Base-by-base conservation (phyloP, 1,140 invertebrate species). In the Drosophila oshimai region DNA sequence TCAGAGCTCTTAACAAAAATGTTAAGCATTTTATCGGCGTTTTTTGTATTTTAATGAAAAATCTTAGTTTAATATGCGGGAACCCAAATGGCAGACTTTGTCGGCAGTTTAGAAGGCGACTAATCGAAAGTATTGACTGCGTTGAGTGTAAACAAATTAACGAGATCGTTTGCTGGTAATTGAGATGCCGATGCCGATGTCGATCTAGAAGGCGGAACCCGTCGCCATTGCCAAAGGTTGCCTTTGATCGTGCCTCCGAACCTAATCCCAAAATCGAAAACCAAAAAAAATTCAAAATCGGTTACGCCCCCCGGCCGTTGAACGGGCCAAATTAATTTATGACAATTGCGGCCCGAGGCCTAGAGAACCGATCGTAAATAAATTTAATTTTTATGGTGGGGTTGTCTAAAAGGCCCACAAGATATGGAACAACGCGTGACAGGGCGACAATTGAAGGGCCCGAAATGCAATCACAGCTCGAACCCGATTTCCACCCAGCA, bases 91-190 rank as follows among this genome's bases (percentile, higher is more conserved):
- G 33, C 64, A 34, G 37, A 33, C 71, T 81, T 84, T 84, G 80
- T 80, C 81, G 80, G 77, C 75, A 41, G 65, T 61, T 73, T 74
- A 71, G 68, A 70, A 62, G 44, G 37, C 20, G 54, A 71, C 70
- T 74, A 78, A 79, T 79, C 80, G 80, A 75, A 62, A 67, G 49
- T 68, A 53, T 76, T 45, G 55, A 68, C 20, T 58, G 67, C 53
- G 60, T 58, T 13, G 65, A 81, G 75, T 86, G 81, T 88, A 88
- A 81, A 77, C 81, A 87, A 87, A 88, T 87, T 87, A 87, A 87
- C 81, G 69, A 87, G 81, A 87, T 87, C 83, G 80, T 87, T 87
- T 77, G 55, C 54, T 65, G 37, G 71, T 71, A 87, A 86, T 84
- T 84, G 73, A 76, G 76, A 79, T 74, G 76, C 44, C 53, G 74